Conservation (phyloP, 2,888 invertebrate genomes). For the Drosophila kambysellisi region DNA sequence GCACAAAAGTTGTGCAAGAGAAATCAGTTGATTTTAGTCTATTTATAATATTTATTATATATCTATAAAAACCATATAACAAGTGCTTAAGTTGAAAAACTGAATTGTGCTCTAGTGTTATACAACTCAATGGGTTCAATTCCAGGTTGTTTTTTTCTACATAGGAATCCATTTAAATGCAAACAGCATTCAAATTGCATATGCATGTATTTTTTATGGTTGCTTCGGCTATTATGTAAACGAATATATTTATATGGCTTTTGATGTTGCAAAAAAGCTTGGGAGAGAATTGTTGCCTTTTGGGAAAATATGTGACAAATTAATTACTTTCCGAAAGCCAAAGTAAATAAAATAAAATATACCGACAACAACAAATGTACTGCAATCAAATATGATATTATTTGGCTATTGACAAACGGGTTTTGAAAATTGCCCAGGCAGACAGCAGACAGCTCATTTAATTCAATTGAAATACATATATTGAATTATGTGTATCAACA, state of each 20-base stretch:
- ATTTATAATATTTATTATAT: neutral
- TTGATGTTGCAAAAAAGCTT: constrained; percentile 41
- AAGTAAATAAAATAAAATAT: constrained; percentile 32
- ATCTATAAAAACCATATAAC: neutral
- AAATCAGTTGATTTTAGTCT: neutral
- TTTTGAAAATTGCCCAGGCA: constrained; percentile 2
- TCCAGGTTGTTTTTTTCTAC: constrained; percentile 13
- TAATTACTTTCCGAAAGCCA: constrained; percentile 47
- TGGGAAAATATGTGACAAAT: constrained; percentile 46
- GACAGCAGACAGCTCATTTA: constrained; percentile 48
- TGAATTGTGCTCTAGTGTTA: neutral
- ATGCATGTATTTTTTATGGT: constrained; percentile 5
- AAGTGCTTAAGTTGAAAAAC: neutral
- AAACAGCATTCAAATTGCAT: constrained; percentile 28
- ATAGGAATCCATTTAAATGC: constrained; percentile 43
- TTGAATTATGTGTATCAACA: constrained; percentile 41
- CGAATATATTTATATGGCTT: constrained; percentile 45
- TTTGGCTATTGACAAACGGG: constrained; percentile 9
- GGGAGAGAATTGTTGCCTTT: constrained; percentile 28
- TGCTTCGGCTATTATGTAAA: constrained; percentile 26
- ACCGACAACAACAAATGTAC: constrained; percentile 34
- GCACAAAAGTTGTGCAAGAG: constrained; percentile 5
- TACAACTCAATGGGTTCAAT: neutral
- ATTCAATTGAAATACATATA: constrained; percentile 46
- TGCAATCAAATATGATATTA: constrained; percentile 41